Evolutionary conservation across 2,797 vertebrate species (phyloP).

Genomic region (Leptatherina wallacei): DNA sequence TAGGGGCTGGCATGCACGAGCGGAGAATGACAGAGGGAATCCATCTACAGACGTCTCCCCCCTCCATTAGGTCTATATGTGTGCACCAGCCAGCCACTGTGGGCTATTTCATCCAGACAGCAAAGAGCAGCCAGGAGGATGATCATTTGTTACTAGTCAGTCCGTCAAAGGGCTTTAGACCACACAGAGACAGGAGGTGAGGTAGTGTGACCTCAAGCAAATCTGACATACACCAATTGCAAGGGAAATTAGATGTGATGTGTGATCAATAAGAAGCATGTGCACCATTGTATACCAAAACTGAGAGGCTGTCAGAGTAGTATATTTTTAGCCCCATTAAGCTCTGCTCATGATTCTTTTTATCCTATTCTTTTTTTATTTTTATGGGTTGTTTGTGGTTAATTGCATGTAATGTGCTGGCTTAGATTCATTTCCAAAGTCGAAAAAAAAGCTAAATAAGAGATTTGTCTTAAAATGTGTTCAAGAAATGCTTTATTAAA

Average conservation of each 20-base stretch:
- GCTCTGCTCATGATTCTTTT: background rate
- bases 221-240: conserved; percentile 48
- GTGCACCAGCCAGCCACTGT: conserved; percentile 54
- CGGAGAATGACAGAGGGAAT: conserved; percentile 73
- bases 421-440: background rate
- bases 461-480: background rate
- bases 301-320: too few relatives aligned
- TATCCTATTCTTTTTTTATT: background rate
- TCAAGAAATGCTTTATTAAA: too few relatives aligned
- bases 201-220: conserved; percentile 58
- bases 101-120: conserved; percentile 58
- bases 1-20: conserved; percentile 70
- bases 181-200: conserved; percentile 49
- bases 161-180: conserved; percentile 60
- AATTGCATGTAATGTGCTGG: background rate
- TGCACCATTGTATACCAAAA: conserved; percentile 5
- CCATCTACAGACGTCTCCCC: conserved; percentile 60
- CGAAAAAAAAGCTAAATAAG: background rate
- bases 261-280: conserved; percentile 51
- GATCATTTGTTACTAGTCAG: conserved; percentile 69
- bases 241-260: conserved; percentile 57
- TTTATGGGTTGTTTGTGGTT: background rate
- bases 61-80: conserved; percentile 54
- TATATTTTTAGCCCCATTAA: conserved; percentile 2
- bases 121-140: conserved; percentile 59